phyloP scores from a whole-genome alignment of 2,797 vertebrate species.

The Chaetophractus vellerosus region DNA sequence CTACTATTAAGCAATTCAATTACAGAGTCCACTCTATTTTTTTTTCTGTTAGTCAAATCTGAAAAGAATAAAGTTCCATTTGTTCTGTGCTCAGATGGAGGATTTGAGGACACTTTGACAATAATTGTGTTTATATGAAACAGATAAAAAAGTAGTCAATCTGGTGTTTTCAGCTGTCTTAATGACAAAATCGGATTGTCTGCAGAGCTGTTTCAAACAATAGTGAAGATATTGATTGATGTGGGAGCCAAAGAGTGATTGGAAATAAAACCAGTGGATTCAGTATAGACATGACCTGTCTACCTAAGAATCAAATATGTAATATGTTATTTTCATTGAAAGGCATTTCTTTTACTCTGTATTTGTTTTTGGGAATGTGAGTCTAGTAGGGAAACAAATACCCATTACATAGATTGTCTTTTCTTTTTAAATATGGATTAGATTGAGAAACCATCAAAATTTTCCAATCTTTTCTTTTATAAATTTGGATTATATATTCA shows the following conservation, averaged over 20 bases:
- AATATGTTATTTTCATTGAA: neutral
- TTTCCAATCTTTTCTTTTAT: neutral
- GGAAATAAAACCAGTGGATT: neutral
- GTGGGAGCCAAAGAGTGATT: neutral
- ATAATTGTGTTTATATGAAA: conserved; percentile 70
- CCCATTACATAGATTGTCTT: neutral
- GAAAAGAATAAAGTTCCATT: neutral
- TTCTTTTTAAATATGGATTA: conserved; percentile 22
- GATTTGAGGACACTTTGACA: conserved; percentile 64
- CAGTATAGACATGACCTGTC: neutral
- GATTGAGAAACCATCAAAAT: conserved; percentile 7
- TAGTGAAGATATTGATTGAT: neutral
- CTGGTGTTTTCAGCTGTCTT: conserved; percentile 68
- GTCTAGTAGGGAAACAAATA: neutral
- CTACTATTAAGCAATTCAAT: conserved; percentile 25
- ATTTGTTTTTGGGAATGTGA: conserved; percentile 19
- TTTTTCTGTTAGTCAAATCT: conserved; percentile 53
- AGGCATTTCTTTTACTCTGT: neutral
- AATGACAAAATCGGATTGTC: conserved; percentile 66
- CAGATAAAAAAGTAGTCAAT: conserved; percentile 62
- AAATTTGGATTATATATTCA: neutral
- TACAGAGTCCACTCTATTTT: neutral
- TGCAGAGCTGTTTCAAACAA: conserved; percentile 47
- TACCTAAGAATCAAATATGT: neutral
- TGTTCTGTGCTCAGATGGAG: conserved; percentile 51